Base-by-base conservation (phyloP, 2,113 vertebrate genomes). In the Argyrosomus japonicus region DNA sequence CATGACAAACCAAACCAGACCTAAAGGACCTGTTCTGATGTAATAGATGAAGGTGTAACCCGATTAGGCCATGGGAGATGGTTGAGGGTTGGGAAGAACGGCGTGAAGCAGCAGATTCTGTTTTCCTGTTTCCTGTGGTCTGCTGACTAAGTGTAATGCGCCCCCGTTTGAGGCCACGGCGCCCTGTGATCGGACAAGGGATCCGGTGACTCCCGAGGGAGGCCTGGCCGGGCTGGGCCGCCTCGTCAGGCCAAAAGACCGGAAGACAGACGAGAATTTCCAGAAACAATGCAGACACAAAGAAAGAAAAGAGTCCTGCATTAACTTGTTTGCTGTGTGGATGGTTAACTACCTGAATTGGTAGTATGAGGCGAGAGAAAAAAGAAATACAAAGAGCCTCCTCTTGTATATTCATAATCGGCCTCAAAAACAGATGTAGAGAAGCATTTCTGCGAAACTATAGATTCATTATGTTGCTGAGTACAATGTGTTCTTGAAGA, bases 141-240 rank as follows among this genome's bases (percentile, higher is more conserved):
- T 93, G 90, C 93, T 94, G 92, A 95, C 87, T 80, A 76, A 88
- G 92, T 87, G 89, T 91, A 94, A 92, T 89, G 84, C 56, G 29
- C 68, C 85, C 74, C 86, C 65, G 32, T 82, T 75, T 51, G 84
- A 84, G 79, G 87, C 86, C 77, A 36, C 43, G 51, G 79, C 47
- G 50, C 87, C 88, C 86, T 75, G 86, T 17, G 73, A 91, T 88
- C 87, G 70, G 92, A 86, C 83, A 69, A 72, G 63, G 57, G 91
- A 89, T 93, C 92, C 64, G 50, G 87, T 94, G 86, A 92, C 87
- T 88, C 81, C 81, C 81, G 1, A 6, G 82, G 82, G 86, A 72
- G 17, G 81, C 54, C 12, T 9, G 6, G 43, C 43, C 11, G 10
- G 23, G 40, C 48, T 6, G 19, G 48, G 73, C 48, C 54, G 23